Base-by-base conservation (phyloP, 2,113 vertebrate species). In the Epinephelus moara region DNA sequence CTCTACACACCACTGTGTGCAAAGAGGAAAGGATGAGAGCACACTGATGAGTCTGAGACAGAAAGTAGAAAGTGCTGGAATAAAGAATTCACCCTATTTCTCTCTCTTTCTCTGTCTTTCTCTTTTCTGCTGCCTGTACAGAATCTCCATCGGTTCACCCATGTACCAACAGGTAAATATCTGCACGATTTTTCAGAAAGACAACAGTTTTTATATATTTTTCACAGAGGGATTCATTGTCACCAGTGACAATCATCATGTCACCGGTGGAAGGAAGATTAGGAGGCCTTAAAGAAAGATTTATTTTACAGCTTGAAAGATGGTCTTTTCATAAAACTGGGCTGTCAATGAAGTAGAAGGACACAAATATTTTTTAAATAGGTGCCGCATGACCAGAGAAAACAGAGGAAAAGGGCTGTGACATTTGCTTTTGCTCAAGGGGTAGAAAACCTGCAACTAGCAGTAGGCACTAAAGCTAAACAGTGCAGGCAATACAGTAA, bases 101-200 rank as follows among this genome's bases (percentile, higher is more conserved):
- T n/a, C n/a, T n/a, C n/a, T n/a, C n/a, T 53, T 12, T n/a, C 5
- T n/a, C 15, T 42, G 1, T 56, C 18, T 63, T 42, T 40, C 52
- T 56, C 18, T 63, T 42, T 40, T 47, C n/a, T 9, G n/a, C 19
- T 82, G 12, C 85, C 88, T 84, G 85, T 92, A 27, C 94, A 99
- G 98, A 97, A 95, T 89, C 94, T 98, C 72, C 95, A 97, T 91
- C 96, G 96, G 78, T 98, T 99, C 89, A 97, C 96, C 50, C 96
- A 99, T 25, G 84, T 97, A 75, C 95, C 96, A 0, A 96, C 98
- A 68, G 97, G 97, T 85, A 97, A 96, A 88, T 97, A 96, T 80
- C 92, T 97, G 86, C 13, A 40, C n/a, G n/a, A 2, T 42, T 63
- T 19, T 55, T 4, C n/a, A 55, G 11, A 73, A 2, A 2, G 4